Evolutionary conservation across 2,113 vertebrate genomes (phyloP).

Genomic region (Rhinolophus sinicus): DNA sequence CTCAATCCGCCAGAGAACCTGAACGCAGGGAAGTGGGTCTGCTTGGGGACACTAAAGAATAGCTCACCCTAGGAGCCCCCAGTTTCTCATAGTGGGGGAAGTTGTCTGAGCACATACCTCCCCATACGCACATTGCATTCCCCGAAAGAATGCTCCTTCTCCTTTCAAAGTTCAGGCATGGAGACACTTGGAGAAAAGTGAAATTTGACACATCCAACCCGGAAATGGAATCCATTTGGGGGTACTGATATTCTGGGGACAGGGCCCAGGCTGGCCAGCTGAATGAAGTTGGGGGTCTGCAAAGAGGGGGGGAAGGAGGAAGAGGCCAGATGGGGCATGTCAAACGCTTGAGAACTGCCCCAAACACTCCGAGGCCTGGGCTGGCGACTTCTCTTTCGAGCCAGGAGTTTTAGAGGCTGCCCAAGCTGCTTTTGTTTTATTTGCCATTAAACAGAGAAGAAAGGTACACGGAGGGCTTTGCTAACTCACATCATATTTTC

Average conservation of each 20-base stretch:
- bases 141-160: background rate
- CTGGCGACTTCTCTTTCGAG: slow-evolving; percentile 36
- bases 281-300: slow-evolving; percentile 45
- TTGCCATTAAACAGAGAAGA: slow-evolving; percentile 43
- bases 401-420: background rate
- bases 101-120: background rate
- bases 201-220: slow-evolving; percentile 60
- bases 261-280: background rate
- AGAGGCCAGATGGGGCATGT: slow-evolving; percentile 68
- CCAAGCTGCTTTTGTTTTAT: slow-evolving; percentile 57
- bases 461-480: background rate
- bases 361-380: slow-evolving; percentile 70
- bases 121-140: background rate
- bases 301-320: background rate
- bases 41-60: slow-evolving; percentile 18
- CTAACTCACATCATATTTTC: slow-evolving; percentile 32
- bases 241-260: slow-evolving; percentile 58
- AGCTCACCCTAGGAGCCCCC: background rate
- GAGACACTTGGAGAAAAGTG: slow-evolving; percentile 44
- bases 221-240: slow-evolving; percentile 55
- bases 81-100: background rate
- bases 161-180: slow-evolving; percentile 55
- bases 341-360: slow-evolving; percentile 77
- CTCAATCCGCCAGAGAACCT: slow-evolving; percentile 33
- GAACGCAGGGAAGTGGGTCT: background rate